These are phyloP conservation scores for Drosophila mojavensis DNA, from an alignment of 1,140 invertebrate genomes.

Conservation along the genomic window DNA sequence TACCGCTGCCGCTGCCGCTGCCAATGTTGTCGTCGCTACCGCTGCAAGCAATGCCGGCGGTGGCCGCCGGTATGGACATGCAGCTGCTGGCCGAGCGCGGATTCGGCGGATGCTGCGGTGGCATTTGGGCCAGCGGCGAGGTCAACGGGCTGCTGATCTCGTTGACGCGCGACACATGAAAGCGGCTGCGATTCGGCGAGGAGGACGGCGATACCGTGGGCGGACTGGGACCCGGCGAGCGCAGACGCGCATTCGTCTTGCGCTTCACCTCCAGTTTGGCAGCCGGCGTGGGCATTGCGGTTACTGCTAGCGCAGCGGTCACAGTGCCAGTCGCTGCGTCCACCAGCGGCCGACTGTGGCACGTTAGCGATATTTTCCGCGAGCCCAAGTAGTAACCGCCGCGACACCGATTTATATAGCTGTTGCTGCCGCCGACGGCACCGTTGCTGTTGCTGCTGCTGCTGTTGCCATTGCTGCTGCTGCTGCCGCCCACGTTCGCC, in stretches of 20 bases:
- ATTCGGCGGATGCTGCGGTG: constrained; percentile 47
- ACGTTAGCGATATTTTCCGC: constrained; percentile 87
- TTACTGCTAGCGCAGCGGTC: constrained; percentile 65
- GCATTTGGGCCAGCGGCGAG: constrained; percentile 68
- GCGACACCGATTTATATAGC: constrained; percentile 60
- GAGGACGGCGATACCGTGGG: constrained; percentile 89
- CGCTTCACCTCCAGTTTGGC: constrained; percentile 84
- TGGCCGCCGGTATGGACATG: constrained; percentile 69
- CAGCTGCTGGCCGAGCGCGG: constrained; percentile 68
- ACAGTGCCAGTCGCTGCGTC: constrained; percentile 67
- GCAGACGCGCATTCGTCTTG: constrained; percentile 86
- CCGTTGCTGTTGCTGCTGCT: constrained; percentile 50
- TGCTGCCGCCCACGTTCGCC: constrained; percentile 75
- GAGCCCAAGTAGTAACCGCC: constrained; percentile 85
- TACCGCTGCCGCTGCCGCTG: constrained; percentile 1
- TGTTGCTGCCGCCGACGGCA: constrained; percentile 36
- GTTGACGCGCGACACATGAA: constrained; percentile 86
- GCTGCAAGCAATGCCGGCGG: not conserved
- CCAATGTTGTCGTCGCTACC: not conserved
- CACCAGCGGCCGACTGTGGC: constrained; percentile 78
- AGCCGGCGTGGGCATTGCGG: constrained; percentile 61
- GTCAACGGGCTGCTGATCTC: constrained; percentile 81
- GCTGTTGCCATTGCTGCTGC: constrained; percentile 63
- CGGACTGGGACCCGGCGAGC: constrained; percentile 88
- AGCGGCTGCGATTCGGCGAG: constrained; percentile 87